A percentile compares a stretch with the other conserved stretches of the same genome.
phyloP scores from a whole-genome alignment of 1,140 invertebrate genomes.

The Aphaenogaster rudis region DNA sequence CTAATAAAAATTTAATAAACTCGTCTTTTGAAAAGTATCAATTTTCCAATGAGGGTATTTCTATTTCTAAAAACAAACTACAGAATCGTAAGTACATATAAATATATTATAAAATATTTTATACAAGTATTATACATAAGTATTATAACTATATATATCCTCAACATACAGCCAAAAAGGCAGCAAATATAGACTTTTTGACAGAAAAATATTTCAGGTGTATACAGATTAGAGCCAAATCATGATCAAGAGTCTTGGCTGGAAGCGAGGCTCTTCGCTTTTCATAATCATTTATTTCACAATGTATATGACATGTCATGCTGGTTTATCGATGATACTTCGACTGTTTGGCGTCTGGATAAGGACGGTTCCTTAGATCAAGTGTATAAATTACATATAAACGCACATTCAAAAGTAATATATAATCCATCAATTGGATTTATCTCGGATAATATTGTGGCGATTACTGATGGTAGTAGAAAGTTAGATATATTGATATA shows the following conservation, averaged over 20 bases:
- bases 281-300: constrained; percentile 85
- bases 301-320: constrained; percentile 82
- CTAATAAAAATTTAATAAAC: constrained; percentile 79
- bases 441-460: constrained; percentile 78
- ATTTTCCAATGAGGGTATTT: constrained; percentile 77
- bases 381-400: constrained; percentile 70
- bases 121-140: neutral
- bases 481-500: constrained; percentile 78
- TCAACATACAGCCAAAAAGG: neutral
- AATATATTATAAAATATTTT: constrained; percentile 9
- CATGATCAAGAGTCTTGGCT: constrained; percentile 81
- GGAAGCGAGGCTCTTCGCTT: constrained; percentile 83
- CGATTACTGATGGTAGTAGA: constrained; percentile 78
- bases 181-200: constrained; percentile 47
- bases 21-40: constrained; percentile 84
- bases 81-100: constrained; percentile 71
- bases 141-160: neutral
- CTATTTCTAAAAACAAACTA: constrained; percentile 73
- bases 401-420: constrained; percentile 43
- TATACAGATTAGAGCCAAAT: constrained; percentile 79
- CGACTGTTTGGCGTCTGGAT: constrained; percentile 79
- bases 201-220: constrained; percentile 75
- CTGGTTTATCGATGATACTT: constrained; percentile 82
- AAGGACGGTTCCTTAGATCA: constrained; percentile 68
- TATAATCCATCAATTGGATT: constrained; percentile 84